These are phyloP conservation scores for Myrmecobius fasciatus DNA, from an alignment of 2,113 vertebrate species.

Conservation along the genomic window DNA sequence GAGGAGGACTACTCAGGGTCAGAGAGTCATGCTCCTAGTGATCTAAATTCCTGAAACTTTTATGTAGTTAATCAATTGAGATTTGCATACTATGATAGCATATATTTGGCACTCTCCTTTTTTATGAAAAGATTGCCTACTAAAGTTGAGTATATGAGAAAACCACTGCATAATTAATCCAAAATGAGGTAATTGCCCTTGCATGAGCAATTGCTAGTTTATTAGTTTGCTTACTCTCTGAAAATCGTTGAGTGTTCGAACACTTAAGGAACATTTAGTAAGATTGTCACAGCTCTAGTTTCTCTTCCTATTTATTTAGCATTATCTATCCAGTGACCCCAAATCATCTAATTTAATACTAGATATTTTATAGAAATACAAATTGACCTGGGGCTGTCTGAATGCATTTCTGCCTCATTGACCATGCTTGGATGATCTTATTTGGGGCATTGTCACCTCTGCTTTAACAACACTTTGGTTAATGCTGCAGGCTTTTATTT, in stretches of 20 bases:
- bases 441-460: not conserved
- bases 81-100: conserved; percentile 39
- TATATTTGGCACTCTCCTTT: conserved; percentile 48
- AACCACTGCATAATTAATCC: conserved; percentile 70
- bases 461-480: conserved; percentile 28
- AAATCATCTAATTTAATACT: conserved; percentile 30
- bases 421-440: not conserved
- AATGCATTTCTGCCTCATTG: conserved; percentile 2
- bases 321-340: conserved; percentile 20
- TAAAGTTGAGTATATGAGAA: conserved; percentile 59
- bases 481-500: not conserved
- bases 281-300: conserved; percentile 32
- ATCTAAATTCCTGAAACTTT: conserved; percentile 1
- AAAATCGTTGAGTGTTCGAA: conserved; percentile 50
- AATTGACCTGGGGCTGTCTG: conserved; percentile 2
- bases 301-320: conserved; percentile 50
- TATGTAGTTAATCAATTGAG: conserved; percentile 35
- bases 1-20: not conserved
- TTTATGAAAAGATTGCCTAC: conserved; percentile 56
- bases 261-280: conserved; percentile 48
- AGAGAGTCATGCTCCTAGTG: not conserved
- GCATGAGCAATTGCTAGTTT: conserved; percentile 68
- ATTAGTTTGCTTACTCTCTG: conserved; percentile 64
- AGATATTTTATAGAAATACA: conserved; percentile 5
- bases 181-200: conserved; percentile 71